Evolutionary conservation across 2,113 vertebrate genomes (phyloP), one percentile per base, ranked within the genome.

Genomic region (Calonectris borealis): DNA sequence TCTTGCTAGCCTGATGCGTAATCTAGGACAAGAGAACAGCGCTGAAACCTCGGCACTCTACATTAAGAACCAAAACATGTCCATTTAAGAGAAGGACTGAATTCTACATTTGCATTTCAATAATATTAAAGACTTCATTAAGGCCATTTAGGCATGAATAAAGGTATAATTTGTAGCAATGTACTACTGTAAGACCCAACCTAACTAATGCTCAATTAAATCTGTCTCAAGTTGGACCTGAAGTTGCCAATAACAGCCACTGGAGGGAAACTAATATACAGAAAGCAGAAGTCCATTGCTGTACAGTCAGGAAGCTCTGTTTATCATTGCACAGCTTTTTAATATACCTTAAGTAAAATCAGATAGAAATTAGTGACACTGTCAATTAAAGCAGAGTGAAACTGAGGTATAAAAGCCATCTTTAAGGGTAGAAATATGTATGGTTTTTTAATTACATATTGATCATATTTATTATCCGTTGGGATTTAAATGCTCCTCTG

Each of bases 201-300:
- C 34, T 54, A 88, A 87, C 40, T 60, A 78, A 60, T 25, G 13
- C 16, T 40, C 25, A 68, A 10, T 61, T 65, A 65, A 86, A 70
- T 32, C 14, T 57, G 6, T 73, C 36, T 71, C 36, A 72, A 40
- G 16, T 1, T 77, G 57, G 27, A 85, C 46, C 31, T 76, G 86
- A 94, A 92, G 69, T 83, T 95, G 57, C 78, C 73, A 2, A 16
- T 34, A 80, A 91, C 22, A n/a, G 60, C 78, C 91, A 91, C 95
- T 94, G 77, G 91, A 94, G 78, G 94, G 95, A 95, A 95, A 94
- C 78, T 46, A 72, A 80, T 61, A 32, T 22, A 70, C n/a, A 61
- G 34, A 76, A 69, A 91, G 24, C 27, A 91, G 44, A 94, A 80
- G 49, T 38, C 26, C 13, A 13, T 21, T 70, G 20, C 15, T 78